Conservation (phyloP, 2,888 invertebrate genomes). For the Petrophora chlorosata region DNA sequence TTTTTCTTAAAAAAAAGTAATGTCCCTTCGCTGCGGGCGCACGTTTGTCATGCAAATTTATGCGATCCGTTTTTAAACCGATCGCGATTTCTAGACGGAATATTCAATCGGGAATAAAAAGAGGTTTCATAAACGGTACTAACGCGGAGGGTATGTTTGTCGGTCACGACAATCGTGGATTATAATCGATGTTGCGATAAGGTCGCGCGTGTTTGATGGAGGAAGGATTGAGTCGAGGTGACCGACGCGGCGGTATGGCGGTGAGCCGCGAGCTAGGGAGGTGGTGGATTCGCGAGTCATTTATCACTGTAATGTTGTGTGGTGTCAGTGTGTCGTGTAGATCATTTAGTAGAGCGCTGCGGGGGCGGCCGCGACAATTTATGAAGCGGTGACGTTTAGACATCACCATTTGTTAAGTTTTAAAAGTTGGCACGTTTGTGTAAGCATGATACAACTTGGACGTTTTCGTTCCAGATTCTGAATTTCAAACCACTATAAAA, state of each 20-base stretch:
- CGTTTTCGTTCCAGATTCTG: no score
- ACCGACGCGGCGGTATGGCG: background rate
- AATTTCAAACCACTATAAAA: no score
- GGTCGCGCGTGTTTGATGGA: constrained; percentile 18
- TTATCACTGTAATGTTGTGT: constrained; percentile 49
- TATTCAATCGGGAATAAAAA: constrained; percentile 68
- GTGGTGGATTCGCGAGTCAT: constrained; percentile 33
- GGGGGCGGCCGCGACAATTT: constrained; percentile 12
- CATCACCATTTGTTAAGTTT: constrained; percentile 24
- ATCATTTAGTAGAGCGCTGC: constrained; percentile 46
- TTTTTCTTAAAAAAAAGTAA: constrained; percentile 81
- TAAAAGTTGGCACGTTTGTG: no score
- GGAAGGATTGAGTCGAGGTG: constrained; percentile 1
- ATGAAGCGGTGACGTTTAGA: constrained; percentile 24
- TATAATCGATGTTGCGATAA: constrained; percentile 37
- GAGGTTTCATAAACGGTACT: constrained; percentile 60
- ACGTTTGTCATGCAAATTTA: constrained; percentile 80
- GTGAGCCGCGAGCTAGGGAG: background rate
- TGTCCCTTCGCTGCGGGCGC: constrained; percentile 65
- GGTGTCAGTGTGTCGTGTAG: constrained; percentile 50
- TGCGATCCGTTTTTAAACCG: constrained; percentile 78
- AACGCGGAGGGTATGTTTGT: constrained; percentile 58
- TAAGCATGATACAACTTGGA: no score
- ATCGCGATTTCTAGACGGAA: constrained; percentile 76
- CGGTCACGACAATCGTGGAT: constrained; percentile 65